phyloP scores from a whole-genome alignment of 2,797 vertebrate genomes.

The Nyctibius grandis region DNA sequence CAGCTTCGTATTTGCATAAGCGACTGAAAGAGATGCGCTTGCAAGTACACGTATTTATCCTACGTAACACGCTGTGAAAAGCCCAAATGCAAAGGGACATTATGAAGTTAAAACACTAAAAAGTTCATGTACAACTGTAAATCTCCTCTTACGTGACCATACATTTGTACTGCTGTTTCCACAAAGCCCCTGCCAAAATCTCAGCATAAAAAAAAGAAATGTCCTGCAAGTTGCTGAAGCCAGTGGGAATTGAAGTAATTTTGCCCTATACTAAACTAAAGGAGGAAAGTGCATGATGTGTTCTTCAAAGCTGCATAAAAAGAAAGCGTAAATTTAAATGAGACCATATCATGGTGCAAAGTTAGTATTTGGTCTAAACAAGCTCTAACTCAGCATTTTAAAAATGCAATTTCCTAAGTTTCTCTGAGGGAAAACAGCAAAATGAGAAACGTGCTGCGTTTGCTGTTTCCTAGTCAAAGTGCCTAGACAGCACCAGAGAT shows the following conservation, averaged over 20 bases:
- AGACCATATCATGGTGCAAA: background rate
- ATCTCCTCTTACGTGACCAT: background rate
- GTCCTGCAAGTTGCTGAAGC: background rate
- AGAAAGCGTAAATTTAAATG: background rate
- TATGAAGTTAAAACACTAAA: background rate
- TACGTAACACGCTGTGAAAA: background rate
- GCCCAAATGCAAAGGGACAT: background rate
- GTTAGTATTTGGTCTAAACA: background rate
- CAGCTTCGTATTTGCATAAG: background rate
- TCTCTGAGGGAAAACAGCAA: background rate
- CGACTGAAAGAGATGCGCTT: background rate
- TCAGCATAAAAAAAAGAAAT: background rate
- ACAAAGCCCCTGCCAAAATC: background rate
- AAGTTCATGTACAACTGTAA: background rate
- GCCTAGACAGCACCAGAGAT: background rate
- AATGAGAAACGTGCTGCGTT: background rate
- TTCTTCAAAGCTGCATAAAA: background rate
- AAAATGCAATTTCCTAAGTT: background rate
- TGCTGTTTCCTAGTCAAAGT: background rate
- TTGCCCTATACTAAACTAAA: background rate
- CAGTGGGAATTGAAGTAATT: background rate
- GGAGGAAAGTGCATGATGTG: accelerated
- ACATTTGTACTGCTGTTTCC: background rate
- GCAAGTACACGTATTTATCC: background rate
- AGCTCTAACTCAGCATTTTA: background rate